Evolutionary conservation across 2,888 invertebrate genomes (phyloP).

Genomic region (Xanthia icteritia): DNA sequence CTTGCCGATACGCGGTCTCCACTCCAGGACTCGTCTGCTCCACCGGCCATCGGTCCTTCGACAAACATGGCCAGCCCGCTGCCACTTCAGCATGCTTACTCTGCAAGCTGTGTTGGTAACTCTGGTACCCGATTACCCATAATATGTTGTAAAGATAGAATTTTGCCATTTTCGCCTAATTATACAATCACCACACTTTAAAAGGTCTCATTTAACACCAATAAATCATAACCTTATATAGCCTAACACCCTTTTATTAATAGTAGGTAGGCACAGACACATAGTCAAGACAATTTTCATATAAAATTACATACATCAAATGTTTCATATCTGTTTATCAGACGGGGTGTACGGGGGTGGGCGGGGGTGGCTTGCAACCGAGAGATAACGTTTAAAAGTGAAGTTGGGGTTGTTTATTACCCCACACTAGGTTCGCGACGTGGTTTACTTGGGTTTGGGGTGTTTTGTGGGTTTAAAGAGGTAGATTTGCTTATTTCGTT

Average conservation of each 20-base stretch:
- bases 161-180: not conserved
- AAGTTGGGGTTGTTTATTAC: constrained; percentile 71
- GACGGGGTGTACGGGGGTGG: constrained; percentile 56
- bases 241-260: constrained; percentile 50
- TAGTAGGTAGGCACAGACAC: constrained; percentile 46
- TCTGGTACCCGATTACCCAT: not conserved
- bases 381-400: constrained; percentile 76
- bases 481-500: not conserved
- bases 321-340: constrained; percentile 74
- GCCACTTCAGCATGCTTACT: not conserved
- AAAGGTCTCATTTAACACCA: not conserved
- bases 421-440: constrained; percentile 53
- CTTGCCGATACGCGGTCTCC: too few species aligned
- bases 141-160: not conserved
- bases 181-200: not conserved
- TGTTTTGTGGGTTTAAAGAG: constrained; percentile 16
- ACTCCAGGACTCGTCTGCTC: too few species aligned
- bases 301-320: constrained; percentile 74
- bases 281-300: constrained; percentile 58
- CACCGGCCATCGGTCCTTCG: too few species aligned
- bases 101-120: not conserved
- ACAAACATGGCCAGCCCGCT: too few species aligned
- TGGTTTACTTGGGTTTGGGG: constrained; percentile 30
- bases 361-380: constrained; percentile 70
- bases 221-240: too few species aligned